These are phyloP conservation scores for Leptinotarsa lineolata DNA, from an alignment of 1,140 invertebrate species.

Conservation along the genomic window DNA sequence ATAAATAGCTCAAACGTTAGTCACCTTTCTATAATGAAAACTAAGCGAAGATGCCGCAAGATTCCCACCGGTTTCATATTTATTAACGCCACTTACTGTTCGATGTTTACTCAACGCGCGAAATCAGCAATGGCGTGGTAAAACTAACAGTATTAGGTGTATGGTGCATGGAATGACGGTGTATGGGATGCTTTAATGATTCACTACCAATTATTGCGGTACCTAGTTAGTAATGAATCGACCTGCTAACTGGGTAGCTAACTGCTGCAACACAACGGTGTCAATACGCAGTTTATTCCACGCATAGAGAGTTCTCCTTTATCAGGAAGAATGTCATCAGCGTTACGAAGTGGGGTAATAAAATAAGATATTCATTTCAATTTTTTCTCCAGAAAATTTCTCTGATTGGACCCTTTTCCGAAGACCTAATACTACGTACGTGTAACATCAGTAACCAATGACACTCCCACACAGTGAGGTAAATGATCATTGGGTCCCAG, in stretches of 20 bases:
- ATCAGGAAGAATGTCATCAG: too few relatives aligned
- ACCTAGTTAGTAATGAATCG: constrained; percentile 1
- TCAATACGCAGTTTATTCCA: not conserved
- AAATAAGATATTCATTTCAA: too few relatives aligned
- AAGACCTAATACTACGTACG: too few relatives aligned
- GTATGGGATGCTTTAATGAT: constrained; percentile 6
- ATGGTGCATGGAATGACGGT: constrained; percentile 1
- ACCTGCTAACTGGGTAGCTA: constrained; percentile 1
- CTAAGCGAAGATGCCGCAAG: constrained; percentile 11
- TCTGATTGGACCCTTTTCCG: too few relatives aligned
- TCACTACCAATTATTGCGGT: not conserved
- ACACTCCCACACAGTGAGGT: too few relatives aligned
- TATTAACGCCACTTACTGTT: constrained; percentile 10
- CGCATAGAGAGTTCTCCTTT: too few relatives aligned
- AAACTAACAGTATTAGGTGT: constrained; percentile 13
- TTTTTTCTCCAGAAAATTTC: too few relatives aligned
- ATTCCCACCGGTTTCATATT: constrained; percentile 18
- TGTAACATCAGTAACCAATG: too few relatives aligned
- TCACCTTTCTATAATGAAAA: constrained; percentile 16
- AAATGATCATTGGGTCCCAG: too few relatives aligned
- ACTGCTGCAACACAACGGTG: not conserved
- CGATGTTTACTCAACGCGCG: constrained; percentile 8
- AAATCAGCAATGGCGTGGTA: constrained; percentile 7
- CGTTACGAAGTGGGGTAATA: too few relatives aligned
- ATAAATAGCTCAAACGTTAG: constrained; percentile 16